Base-by-base conservation (phyloP, 2,113 vertebrate genomes). In the Caretta caretta region DNA sequence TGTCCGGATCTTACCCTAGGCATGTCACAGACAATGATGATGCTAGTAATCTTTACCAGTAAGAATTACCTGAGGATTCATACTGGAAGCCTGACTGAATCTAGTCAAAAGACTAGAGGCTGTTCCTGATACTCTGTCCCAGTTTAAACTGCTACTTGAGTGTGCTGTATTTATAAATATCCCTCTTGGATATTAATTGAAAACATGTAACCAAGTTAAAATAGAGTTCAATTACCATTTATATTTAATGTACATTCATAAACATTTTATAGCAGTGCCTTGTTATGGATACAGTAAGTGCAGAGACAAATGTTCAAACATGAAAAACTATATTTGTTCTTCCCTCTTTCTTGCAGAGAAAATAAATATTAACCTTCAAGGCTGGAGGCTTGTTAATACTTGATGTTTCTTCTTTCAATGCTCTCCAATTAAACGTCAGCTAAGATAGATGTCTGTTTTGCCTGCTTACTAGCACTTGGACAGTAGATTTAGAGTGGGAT, bases 171-270 rank as follows among this genome's bases (percentile, higher is more conserved):
- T 69, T n/a, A 69, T 69, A 10, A 76, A 25, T 93, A 27, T 8
- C 57, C 42, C 20, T 89, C 42, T 80, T 79, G 89, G 51, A 12
- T 85, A 88, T 94, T 90, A 86, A 96, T 96, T 96, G 93, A 94
- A 93, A 95, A 76, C 16, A 69, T 80, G 42, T 80, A 86, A 86
- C 85, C n/a, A 83, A 95, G 29, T 22, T 92, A 94, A 96, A 96
- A 90, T 80, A 90, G 6, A 87, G 88, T 88, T 96, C 88, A 79
- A n/a, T 92, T 90, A 51, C 49, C 46, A 86, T 96, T 88, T 92
- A 94, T 86, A 72, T 94, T 86, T 96, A 92, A 94, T 83, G 20
- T 62, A 91, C 42, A 92, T 93, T 42, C 79, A 72, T 90, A 88
- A 94, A 75, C 29, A 80, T 80, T 94, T 93, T 31, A 54, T 83